Base-by-base conservation (phyloP, 1,140 invertebrate species). In the Lepidotrigona ventralis region DNA sequence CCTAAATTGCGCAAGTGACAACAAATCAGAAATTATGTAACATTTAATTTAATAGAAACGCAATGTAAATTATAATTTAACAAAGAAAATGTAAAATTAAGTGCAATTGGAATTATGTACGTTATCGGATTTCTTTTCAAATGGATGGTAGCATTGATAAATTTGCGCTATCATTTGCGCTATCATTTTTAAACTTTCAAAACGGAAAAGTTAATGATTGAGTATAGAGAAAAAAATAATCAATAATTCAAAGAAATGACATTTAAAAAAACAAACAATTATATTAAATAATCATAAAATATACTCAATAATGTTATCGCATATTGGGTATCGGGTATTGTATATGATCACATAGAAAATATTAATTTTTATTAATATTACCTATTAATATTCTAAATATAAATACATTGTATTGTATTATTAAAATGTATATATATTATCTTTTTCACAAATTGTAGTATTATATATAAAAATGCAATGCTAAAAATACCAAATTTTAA, bases 341-440 rank as follows among this genome's bases (percentile, higher is more conserved):
- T 15, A n/a, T 53, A 9, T 15, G 4, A 60, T 60, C 58, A 5
- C 26, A 72, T 17, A 56, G 39, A 17, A 53, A 39, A 71, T 26
- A 46, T 26, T 81, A 46, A 51, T 12, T 21, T 39, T 75, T 33
- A 69, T 70, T 80, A 46, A 29, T n/a, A n/a, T n/a, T n/a, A n/a
- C 17, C 53, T 83, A 75, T 84, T 79, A 68, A n/a, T 83, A 46
- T 21, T 58, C 33, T 68, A 79, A 60, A 79, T 79, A 82, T 78
- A 66, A 77, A 73, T 66, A 81, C 56, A 64, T 63, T 66, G 56
- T n/a, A 46, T 60, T 68, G 26, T 66, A 73, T 46, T 33, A 64
- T 64, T 26, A 29, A 64, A 3, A 64, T 64, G 17, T 64, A 51
- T 46, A 12, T 72, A 51, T 39, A 51, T 46, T 82, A 63, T 77